Percentiles rank a stretch among this genome's conserved stretches.
phyloP scores from a whole-genome alignment of 2,797 vertebrate species.

The Takifugu ocellatus region DNA sequence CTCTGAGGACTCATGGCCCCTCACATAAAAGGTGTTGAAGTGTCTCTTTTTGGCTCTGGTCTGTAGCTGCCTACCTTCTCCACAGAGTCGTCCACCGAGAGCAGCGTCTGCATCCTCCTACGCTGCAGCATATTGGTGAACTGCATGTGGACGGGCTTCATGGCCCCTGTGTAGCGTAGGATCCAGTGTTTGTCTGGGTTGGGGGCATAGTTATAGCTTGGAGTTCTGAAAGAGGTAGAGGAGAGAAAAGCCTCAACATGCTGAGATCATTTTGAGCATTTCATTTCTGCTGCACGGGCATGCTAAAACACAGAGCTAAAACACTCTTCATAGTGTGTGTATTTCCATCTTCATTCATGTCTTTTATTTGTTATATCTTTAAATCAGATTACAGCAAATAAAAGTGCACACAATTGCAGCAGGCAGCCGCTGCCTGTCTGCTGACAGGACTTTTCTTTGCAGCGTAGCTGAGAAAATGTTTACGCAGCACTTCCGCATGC shows the following conservation, averaged over 20 bases:
- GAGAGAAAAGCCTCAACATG: neutral
- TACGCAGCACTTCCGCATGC: conserved; percentile 34
- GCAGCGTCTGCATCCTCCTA: conserved; percentile 90
- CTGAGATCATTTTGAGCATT: neutral
- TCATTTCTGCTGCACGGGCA: conserved; percentile 4
- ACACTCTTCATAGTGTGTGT: neutral
- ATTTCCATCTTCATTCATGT: conserved; percentile 8
- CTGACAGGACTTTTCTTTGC: conserved; percentile 21
- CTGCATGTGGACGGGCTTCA: conserved; percentile 98
- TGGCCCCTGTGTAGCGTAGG: conserved; percentile 93
- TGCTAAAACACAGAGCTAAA: neutral
- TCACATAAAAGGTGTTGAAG: conserved; percentile 24
- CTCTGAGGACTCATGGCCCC: conserved; percentile 55
- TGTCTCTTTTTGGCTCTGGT: neutral
- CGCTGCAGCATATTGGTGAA: conserved; percentile 99
- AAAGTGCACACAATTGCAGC: conserved; percentile 21
- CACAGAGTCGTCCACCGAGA: conserved; percentile 96
- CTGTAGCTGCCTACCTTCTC: conserved; percentile 78
- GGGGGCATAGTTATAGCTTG: conserved; percentile 95
- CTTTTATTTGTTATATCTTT: conserved; percentile 4
- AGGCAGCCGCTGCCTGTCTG: conserved; percentile 25
- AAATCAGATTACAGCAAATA: conserved; percentile 8
- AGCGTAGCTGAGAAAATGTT: conserved; percentile 41
- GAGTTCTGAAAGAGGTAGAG: conserved; percentile 77
- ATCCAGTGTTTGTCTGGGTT: conserved; percentile 99